Conservation (phyloP, 2,797 vertebrate genomes). For the Sebastes dallii region DNA sequence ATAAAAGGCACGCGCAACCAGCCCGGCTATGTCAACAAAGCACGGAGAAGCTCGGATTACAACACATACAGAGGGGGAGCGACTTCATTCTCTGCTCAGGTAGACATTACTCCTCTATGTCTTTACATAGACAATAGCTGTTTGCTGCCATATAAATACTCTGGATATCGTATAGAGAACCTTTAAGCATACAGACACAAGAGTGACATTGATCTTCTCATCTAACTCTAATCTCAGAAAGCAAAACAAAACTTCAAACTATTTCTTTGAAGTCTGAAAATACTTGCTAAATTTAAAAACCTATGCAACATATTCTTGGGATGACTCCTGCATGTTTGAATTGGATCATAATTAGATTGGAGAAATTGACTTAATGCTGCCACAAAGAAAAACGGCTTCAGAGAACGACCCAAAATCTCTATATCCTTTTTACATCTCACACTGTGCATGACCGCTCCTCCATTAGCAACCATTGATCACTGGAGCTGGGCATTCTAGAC, state of each 20-base stretch:
- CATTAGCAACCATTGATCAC: constrained; percentile 69
- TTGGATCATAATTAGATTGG: constrained; percentile 21
- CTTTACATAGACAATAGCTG: no score
- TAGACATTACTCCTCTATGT: no score
- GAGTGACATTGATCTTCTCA: not conserved
- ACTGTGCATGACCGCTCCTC: constrained; percentile 36
- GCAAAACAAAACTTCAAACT: not conserved
- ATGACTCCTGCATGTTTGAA: not conserved
- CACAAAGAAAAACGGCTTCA: constrained; percentile 1
- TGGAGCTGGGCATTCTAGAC: constrained; percentile 17
- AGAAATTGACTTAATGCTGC: constrained; percentile 1
- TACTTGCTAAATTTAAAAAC: not conserved
- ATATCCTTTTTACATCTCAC: constrained; percentile 29
- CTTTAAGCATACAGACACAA: no score
- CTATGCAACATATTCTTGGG: constrained; percentile 16
- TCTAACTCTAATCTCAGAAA: not conserved
- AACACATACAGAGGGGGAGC: no score
- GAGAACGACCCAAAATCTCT: not conserved
- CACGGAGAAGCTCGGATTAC: no score
- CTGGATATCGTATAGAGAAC: no score
- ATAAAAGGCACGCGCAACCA: no score
- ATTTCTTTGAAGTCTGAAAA: not conserved
- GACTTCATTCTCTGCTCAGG: no score
- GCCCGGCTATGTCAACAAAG: no score
- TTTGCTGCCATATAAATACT: no score